phyloP scores from a whole-genome alignment of 2,113 vertebrate species.

The Phalacrocorax pelagicus region DNA sequence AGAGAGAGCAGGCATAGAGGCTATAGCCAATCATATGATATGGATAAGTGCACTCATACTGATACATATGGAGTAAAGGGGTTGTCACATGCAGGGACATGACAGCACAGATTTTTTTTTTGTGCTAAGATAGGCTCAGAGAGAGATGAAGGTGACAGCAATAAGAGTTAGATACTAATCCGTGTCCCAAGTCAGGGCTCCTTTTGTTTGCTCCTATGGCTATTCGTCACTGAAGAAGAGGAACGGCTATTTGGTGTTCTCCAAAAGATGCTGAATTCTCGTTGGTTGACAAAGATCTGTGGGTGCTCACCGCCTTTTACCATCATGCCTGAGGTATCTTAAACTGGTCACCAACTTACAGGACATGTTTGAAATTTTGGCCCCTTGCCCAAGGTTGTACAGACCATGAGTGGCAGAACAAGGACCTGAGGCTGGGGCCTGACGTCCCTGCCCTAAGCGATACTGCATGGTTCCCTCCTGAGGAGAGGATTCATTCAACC shows the following conservation, averaged over 20 bases:
- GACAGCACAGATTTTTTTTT: neutral
- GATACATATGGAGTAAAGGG: neutral
- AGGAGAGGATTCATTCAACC: neutral
- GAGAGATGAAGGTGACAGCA: neutral
- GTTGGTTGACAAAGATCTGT: neutral
- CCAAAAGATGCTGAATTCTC: neutral
- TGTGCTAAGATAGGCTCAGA: neutral
- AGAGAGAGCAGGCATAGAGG: neutral
- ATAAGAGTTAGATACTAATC: neutral
- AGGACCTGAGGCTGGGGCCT: no score
- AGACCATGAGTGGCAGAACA: neutral
- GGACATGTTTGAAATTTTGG: neutral
- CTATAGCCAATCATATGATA: neutral
- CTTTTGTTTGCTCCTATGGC: neutral
- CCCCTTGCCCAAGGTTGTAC: neutral
- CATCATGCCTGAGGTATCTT: neutral
- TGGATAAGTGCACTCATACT: neutral
- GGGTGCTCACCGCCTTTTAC: neutral
- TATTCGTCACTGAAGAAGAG: neutral
- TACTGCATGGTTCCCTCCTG: fast-evolving
- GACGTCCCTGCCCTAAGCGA: neutral
- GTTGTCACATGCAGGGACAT: neutral
- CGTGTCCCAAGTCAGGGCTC: neutral
- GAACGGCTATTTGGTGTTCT: neutral
- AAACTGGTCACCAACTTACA: neutral